Evolutionary conservation across 2,797 vertebrate genomes (phyloP), one percentile per base, ranked within the genome.

Genomic region (Propithecus deckenii): DNA sequence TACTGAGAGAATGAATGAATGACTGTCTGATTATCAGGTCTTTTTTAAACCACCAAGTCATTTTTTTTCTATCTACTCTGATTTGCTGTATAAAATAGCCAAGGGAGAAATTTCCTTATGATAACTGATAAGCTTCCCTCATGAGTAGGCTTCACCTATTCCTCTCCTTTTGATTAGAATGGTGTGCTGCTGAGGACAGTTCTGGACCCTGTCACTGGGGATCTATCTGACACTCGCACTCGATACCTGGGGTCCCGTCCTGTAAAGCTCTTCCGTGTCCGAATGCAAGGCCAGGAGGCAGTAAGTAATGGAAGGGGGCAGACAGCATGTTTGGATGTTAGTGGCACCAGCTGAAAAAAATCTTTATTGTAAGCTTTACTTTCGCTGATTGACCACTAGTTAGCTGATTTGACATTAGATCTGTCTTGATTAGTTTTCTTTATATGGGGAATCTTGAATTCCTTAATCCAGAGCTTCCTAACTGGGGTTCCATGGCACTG

Each of bases 201-300:
- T 38, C 97, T 99, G 97, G 99, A 99, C 85, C 99, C 99, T 5
- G 99, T 99, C 72, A 99, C 99, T 0, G 99, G 99, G 0, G 99
- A 99, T 91, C 98, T 99, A 46, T 99, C 99, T 0, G 99, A 99
- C 65, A 99, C 99, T 81, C 99, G 99, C 89, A 99, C 99, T 57
- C 98, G 99, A 6, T 99, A 99, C 96, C 98, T 99, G 12, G 99
- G 99, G 1, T 99, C 99, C 1, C 99, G 99, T 76, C 99, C 99
- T 0, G 99, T 99, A 98, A 99, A 99, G 81, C 99, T 99, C 80
- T 99, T 99, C 97, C 99, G 99, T 89, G 99, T 99, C 97, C 98
- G 99, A 90, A 99, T 99, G 99, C 99, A 99, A 98, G 99, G 99
- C 93, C 99, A 99, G 43, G 99, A 99, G 97, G 99, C 99, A 94